These are phyloP conservation scores for Onychomys leucogaster DNA, from an alignment of 2,797 vertebrate species.

Conservation along the genomic window DNA sequence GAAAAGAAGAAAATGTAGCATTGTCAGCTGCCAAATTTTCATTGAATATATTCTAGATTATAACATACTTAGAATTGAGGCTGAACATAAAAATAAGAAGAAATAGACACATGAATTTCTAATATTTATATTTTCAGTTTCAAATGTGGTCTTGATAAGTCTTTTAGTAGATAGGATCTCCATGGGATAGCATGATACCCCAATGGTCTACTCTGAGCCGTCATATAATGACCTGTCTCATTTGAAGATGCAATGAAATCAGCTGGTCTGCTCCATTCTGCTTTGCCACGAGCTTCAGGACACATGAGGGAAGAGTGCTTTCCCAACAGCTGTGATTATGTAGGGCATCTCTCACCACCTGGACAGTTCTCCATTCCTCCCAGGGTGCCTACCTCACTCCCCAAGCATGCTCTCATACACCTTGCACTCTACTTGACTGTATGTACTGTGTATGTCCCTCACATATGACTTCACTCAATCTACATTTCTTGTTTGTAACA, in stretches of 20 bases:
- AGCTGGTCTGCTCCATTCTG: background rate
- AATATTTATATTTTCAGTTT: background rate
- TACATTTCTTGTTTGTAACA: background rate
- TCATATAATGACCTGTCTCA: background rate
- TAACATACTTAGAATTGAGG: background rate
- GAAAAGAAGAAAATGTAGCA: background rate
- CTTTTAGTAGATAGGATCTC: background rate
- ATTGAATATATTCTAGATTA: background rate
- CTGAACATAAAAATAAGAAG: background rate
- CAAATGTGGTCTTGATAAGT: background rate
- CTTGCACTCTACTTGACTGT: fast-evolving
- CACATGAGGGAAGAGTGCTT: background rate
- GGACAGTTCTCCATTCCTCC: background rate
- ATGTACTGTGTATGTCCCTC: background rate
- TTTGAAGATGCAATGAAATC: fast-evolving
- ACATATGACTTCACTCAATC: background rate
- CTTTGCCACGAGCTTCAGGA: background rate
- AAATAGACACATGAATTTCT: background rate
- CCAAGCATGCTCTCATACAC: fast-evolving
- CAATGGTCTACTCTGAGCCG: too few relatives aligned
- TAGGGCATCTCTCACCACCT: fast-evolving
- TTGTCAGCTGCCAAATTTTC: background rate
- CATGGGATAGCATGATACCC: background rate
- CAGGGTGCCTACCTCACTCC: too few relatives aligned
- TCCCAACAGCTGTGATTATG: background rate